Evolutionary conservation across 2,113 vertebrate species (phyloP), one percentile per base, ranked within the genome.

Genomic region (Mungos mungo): DNA sequence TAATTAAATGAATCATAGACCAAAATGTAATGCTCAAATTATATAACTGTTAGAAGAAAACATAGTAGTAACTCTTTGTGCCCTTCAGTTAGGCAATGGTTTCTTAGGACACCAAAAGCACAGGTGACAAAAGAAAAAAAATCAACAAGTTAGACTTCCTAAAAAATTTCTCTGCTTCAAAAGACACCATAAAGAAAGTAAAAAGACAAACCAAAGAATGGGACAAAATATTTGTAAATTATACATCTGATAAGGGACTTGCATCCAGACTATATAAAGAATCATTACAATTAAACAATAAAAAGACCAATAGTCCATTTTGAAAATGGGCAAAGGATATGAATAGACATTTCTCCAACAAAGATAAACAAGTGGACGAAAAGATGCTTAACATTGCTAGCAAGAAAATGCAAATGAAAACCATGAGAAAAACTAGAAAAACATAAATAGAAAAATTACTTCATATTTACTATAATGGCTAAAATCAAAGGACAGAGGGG

Each of bases 191-290:
- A 41, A 76, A 60, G 57, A 96, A 93, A 12, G 10, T 76, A 47
- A 74, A 47, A 87, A 80, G n/a, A 86, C 18, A 86, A 87, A n/a
- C 14, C 72, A 82, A 25, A 94, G n/a, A 80, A 45, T 87, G 21
- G 25, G 38, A 92, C 45, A 88, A 81, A 81, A 65, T 80, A 86
- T 90, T 65, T 94, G 29, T 12, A 79, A 96, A 90, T 90, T 27
- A 79, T 71, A 16, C 71, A 74, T 74, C 41, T 90, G 45, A 90
- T 29, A 87, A 94, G 68, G 52, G 27, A 63, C 27, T 92, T 76
- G 11, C 27, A 60, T 72, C 54, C 74, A 84, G 25, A 72, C n/a
- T 82, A 54, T 71, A 45, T 45, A 84, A 77, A 47, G 35, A 86
- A 66, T 27, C 52, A 7, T 66, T 77, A 85, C 16, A 84, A 88